Conservation (phyloP, 1,140 invertebrate genomes). For the Mya arenaria region DNA sequence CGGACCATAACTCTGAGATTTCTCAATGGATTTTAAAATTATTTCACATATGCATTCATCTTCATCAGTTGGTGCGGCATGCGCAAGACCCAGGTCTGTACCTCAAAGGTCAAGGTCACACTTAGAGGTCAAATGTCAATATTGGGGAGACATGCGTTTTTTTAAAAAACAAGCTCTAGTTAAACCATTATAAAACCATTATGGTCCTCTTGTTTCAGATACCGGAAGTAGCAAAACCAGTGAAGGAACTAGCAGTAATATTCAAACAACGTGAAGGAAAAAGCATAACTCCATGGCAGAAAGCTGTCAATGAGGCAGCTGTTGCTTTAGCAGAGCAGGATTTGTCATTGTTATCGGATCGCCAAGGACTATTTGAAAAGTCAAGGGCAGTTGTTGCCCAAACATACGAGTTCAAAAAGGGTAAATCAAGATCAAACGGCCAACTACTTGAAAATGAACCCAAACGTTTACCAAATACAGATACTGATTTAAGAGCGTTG, state of each 20-base stretch:
- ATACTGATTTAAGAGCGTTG: slow-evolving; percentile 1
- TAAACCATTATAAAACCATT: not conserved
- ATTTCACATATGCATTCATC: not conserved
- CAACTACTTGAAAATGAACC: not conserved
- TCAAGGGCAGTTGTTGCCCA: not conserved
- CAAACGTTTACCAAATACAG: not conserved
- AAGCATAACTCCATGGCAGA: not conserved
- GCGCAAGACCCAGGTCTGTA: not conserved
- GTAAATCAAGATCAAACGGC: not conserved
- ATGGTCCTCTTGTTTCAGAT: slow-evolving; percentile 9
- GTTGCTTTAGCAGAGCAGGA: not conserved
- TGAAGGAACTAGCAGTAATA: too few relatives aligned
- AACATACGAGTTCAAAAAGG: not conserved
- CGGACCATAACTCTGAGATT: too few relatives aligned
- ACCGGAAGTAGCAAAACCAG: not conserved
- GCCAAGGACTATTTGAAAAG: not conserved
- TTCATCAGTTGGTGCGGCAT: not conserved
- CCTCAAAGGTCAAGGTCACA: not conserved
- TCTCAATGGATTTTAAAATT: not conserved
- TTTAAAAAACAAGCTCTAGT: too few relatives aligned
- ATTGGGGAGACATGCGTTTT: not conserved
- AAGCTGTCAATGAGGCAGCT: not conserved
- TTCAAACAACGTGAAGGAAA: not conserved
- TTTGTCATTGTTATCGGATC: not conserved
- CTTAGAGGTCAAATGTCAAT: not conserved